Evolutionary conservation across 2,888 invertebrate genomes (phyloP), one percentile per base, ranked within the genome.

Genomic region (Clivina fossor): DNA sequence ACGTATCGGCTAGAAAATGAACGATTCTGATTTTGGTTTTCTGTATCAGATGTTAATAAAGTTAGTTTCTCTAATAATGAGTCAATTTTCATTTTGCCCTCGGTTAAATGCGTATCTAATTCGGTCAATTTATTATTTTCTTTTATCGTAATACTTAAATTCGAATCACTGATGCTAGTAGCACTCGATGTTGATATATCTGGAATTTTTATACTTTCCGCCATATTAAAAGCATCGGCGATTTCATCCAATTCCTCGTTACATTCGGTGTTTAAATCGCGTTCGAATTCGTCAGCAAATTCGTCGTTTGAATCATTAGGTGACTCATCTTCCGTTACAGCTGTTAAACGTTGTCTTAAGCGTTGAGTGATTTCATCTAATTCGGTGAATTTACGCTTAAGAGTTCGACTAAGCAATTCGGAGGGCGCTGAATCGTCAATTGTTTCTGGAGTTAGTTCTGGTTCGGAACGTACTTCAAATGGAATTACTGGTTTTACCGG

Each of bases 311-410:
- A 69, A 2, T 64, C 71, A 26, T 76, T 75, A n/a, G n/a, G n/a
- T 4, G 76, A 76, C 43, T 78, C 76, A 3, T 75, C 75, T 13
- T 76, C 77, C 0, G 82, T 82, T 1, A 83, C 80, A 62, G 80
- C 78, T 18, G 76, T 76, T 26, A 84, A 68, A 11, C 83, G 74
- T 4, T 77, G 74, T 53, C 79, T 74, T 56, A 83, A 68, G 51
- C 83, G 74, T 66, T 81, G 78, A 1, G 82, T 83, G 40, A 84
- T 84, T 68, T 81, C 80, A 63, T 84, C 82, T 24, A 84, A 65
- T 68, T 84, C 84, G 0, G 76, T 77, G 59, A 82, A 78, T 70
- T 84, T 84, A 56, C 82, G 74, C 63, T 83, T 83, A 32, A 76
- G 71, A 26, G 78, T 75, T 57, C 77, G 71, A 24, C 74, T 75